These are phyloP conservation scores for Cantharis lateralis DNA, from an alignment of 2,888 invertebrate genomes.

Conservation along the genomic window DNA sequence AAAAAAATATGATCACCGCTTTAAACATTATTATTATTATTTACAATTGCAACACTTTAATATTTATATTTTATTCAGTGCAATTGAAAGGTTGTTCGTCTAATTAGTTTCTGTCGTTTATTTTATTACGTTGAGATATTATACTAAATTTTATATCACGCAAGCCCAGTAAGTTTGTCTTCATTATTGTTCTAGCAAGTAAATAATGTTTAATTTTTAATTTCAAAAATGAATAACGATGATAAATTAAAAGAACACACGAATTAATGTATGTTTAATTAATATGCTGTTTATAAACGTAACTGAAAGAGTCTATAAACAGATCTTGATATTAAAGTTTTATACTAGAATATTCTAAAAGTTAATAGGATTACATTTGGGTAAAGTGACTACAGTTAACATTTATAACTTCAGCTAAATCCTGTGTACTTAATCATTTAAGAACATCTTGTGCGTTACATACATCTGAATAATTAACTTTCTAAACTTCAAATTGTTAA, in stretches of 20 bases:
- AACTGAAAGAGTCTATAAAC: neutral
- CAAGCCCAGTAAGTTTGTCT: neutral
- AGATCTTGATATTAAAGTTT: constrained; percentile 1
- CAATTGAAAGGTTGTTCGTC: neutral
- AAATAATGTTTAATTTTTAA: neutral
- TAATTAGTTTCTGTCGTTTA: neutral
- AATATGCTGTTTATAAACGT: neutral
- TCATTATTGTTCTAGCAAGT: neutral
- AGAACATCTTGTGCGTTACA: neutral
- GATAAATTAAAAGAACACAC: neutral
- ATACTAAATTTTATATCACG: neutral
- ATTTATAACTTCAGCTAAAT: constrained; percentile 1
- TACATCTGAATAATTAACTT: neutral
- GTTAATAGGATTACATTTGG: neutral
- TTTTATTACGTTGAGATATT: neutral
- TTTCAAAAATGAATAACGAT: neutral
- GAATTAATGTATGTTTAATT: neutral
- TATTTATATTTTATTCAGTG: neutral
- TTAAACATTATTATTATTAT: neutral
- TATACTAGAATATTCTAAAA: neutral
- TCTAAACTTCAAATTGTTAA: neutral
- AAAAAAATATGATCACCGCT: too few species aligned
- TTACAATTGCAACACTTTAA: neutral
- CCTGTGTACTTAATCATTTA: constrained; percentile 2
- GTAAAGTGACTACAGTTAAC: constrained; percentile 3